Base-by-base conservation (phyloP, 1,140 invertebrate species). In the Drosophila ogumai region DNA sequence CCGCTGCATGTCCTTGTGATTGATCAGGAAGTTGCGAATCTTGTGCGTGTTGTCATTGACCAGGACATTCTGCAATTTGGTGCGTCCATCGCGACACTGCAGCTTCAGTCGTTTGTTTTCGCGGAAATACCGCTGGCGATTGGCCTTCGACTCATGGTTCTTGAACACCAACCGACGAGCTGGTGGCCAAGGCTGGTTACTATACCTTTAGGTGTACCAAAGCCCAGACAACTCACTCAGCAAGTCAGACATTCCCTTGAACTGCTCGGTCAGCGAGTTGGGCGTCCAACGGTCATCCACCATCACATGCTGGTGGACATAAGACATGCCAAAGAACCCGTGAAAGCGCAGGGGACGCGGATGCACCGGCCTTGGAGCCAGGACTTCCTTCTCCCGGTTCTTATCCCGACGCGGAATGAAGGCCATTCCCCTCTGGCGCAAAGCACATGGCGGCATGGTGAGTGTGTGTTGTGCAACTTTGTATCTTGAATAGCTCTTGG, bases 1-100 rank as follows among this genome's bases (percentile, higher is more conserved):
- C 1, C 91, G 79, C 57, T 92, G 88, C 81, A 92, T 86, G 9
- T 91, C 84, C 60, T 78, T 91, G 55, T 92, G 82, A 38, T 91
- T 86, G 19, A 79, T 82, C 3, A 92, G 66, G 15, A 78, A 78
- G 55, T 92, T 92, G 13, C 81, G 72, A 28, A 92, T 92, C 44
- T 72, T 79, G 19, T 81, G 75, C 2, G 75, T 77, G 50, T 85
- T 91, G 43, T 92, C 74, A 10, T 85, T 82, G 44, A 58, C 31
- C 8, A 91, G 75, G 6, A 90, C 75, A 10, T 82, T 90, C 44
- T 91, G 82, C n/a, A 92, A 54, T 52, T 91, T 91, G 0, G 64
- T 57, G 3, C 90, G 81, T 6, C 91, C 92, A 82, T 92, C 79
- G 13, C 81, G 88, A 10, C 87, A 91, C 55, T 92, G 88, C 13